A percentile compares a stretch with the other conserved stretches of the same genome.
These are phyloP conservation scores for Halcyon badia DNA, from an alignment of 2,797 vertebrate genomes.

Conservation along the genomic window DNA sequence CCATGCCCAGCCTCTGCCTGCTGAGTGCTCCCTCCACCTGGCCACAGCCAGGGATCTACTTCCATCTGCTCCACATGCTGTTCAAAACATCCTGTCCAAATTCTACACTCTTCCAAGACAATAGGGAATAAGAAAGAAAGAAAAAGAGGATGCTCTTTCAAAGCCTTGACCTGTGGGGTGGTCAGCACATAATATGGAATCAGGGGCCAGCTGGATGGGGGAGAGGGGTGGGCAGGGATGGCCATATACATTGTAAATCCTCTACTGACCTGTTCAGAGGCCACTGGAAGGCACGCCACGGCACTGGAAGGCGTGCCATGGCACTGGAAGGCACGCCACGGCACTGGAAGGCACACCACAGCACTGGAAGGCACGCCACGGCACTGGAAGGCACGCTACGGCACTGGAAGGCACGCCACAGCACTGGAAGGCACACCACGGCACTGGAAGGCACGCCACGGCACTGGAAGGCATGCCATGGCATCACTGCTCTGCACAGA, in stretches of 20 bases:
- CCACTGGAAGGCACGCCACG: rapidly evolving
- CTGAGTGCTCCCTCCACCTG: slow-evolving; percentile 69
- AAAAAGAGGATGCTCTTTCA: background rate
- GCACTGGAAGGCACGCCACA: rapidly evolving
- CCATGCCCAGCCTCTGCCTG: slow-evolving; percentile 57
- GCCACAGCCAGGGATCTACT: slow-evolving; percentile 54
- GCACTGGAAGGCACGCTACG: rapidly evolving
- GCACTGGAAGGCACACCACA: rapidly evolving
- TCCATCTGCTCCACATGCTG: slow-evolving; percentile 48
- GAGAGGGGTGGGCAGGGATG: background rate
- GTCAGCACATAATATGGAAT: rapidly evolving
- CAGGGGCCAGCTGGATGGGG: rapidly evolving
- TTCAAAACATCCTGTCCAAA: slow-evolving; percentile 31
- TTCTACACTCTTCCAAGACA: background rate
- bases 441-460: rapidly evolving
- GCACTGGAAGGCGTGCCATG: rapidly evolving
- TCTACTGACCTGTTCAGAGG: rapidly evolving
- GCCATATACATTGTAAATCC: background rate
- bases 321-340: rapidly evolving
- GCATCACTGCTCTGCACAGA: background rate
- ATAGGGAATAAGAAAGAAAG: background rate
- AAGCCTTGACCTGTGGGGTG: rapidly evolving
- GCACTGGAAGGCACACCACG: rapidly evolving
- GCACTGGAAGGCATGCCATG: rapidly evolving
- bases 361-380: rapidly evolving